Conservation (phyloP, 2,113 vertebrate genomes). For the Phasianus colchicus region DNA sequence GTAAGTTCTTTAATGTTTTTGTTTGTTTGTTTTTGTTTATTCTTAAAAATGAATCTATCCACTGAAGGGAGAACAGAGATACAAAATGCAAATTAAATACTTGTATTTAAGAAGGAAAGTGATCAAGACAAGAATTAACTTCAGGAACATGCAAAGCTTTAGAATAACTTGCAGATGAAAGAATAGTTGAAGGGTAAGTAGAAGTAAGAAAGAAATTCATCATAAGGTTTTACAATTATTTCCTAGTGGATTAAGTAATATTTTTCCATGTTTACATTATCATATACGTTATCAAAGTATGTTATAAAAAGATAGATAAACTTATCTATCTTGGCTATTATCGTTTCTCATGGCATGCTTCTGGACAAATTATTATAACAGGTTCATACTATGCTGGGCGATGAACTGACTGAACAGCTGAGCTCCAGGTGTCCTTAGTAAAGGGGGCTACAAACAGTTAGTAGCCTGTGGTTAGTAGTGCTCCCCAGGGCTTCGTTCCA, state of each 20-base stretch:
- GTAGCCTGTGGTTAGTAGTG: not conserved
- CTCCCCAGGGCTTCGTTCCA: not conserved
- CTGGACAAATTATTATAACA: not conserved
- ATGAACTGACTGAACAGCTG: not conserved
- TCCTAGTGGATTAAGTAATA: not conserved
- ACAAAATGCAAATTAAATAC: not conserved
- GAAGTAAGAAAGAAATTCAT: not conserved
- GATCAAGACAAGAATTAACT: not conserved
- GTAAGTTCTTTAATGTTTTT: not conserved
- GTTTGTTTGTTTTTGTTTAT: not conserved
- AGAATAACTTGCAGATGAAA: not conserved
- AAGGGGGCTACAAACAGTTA: not conserved
- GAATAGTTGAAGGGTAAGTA: not conserved
- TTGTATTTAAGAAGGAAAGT: not conserved
- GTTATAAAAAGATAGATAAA: not conserved
- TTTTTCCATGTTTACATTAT: not conserved
- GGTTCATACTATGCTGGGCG: not conserved
- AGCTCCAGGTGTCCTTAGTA: not conserved
- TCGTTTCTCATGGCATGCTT: not conserved
- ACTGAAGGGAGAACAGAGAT: not conserved
- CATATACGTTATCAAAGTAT: not conserved
- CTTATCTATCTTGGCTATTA: not conserved
- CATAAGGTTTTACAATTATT: not conserved
- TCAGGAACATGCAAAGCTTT: not conserved
- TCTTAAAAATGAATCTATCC: not conserved